Base-by-base conservation (phyloP, 2,113 vertebrate genomes). In the Semicossyphus pulcher region DNA sequence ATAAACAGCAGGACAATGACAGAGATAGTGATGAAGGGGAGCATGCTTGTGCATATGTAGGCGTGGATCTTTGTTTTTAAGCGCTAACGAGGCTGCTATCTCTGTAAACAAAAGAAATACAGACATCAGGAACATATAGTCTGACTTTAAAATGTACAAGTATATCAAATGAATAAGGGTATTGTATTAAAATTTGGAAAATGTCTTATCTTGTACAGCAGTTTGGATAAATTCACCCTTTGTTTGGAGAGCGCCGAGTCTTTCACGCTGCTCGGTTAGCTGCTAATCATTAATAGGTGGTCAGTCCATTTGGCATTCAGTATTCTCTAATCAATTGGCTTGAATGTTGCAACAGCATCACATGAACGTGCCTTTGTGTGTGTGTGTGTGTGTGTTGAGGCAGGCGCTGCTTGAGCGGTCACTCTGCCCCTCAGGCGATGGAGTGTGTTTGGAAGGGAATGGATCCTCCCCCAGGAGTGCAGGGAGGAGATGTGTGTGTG, bases 401-500 rank as follows among this genome's bases (percentile, higher is more conserved):
- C 60, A 84, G 79, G 85, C 84, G 11, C 80, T 91, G 91, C 88
- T 91, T 90, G 87, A 93, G 84, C 90, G 90, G 92, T 93, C 92
- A 93, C 89, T 93, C 89, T 91, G 85, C 86, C 92, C 92, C 92
- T 89, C 85, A 86, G 92, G 92, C 90, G 10, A 79, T 91, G 76
- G 77, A 88, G 90, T 85, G 88, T 87, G 88, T 89, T 92, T 89
- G 89, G 92, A 83, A 89, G 82, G 83, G 86, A 93, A 92, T 91
- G 85, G 91, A 92, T 91, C 89, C 92, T 91, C 90, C 92, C 90
- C 78, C 78, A 89, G 88, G 92, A 91, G 83, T 75, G 86, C 76
- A 80, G 83, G 67, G 83, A 86, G 81, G 86, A 83, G 80, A 86
- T 73, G 80, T 70, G 81, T 41, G 59, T 80, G 80, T 76, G 76